A percentile compares a stretch with the other conserved stretches of the same genome.
Conservation (phyloP, 1,140 invertebrate genomes). For the Plodia interpunctella region DNA sequence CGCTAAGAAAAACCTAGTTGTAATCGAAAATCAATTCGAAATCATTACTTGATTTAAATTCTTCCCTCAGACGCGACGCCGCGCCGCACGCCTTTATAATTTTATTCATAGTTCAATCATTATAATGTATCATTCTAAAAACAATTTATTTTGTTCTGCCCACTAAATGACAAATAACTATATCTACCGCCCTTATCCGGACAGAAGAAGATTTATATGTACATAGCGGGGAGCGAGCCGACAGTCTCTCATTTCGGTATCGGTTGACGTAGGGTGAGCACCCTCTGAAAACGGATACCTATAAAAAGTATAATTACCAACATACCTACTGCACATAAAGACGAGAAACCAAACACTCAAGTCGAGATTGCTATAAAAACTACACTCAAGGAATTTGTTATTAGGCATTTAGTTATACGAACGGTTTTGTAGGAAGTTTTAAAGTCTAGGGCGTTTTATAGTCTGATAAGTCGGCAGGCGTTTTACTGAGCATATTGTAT, state of each 20-base stretch:
- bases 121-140: neutral
- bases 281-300: conserved; percentile 22
- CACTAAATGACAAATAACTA: conserved; percentile 15
- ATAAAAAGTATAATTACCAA: conserved; percentile 18
- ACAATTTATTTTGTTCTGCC: neutral
- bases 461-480: conserved; percentile 1
- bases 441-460: neutral
- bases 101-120: neutral
- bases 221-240: conserved; percentile 36
- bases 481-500: neutral
- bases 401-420: neutral
- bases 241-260: conserved; percentile 52
- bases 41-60: too few relatives aligned
- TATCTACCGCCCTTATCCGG: conserved; percentile 45
- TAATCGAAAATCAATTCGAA: too few relatives aligned
- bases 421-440: neutral
- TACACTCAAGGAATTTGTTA: neutral
- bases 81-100: neutral
- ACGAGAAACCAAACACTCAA: neutral
- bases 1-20: too few relatives aligned
- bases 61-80: too few relatives aligned
- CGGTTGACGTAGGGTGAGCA: conserved; percentile 45
- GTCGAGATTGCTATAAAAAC: neutral
- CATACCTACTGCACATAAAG: conserved; percentile 1
- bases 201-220: conserved; percentile 42